A percentile compares a stretch with the other conserved stretches of the same genome.
phyloP scores from a whole-genome alignment of 2,888 invertebrate species.

The Dolichomitus sp. region DNA sequence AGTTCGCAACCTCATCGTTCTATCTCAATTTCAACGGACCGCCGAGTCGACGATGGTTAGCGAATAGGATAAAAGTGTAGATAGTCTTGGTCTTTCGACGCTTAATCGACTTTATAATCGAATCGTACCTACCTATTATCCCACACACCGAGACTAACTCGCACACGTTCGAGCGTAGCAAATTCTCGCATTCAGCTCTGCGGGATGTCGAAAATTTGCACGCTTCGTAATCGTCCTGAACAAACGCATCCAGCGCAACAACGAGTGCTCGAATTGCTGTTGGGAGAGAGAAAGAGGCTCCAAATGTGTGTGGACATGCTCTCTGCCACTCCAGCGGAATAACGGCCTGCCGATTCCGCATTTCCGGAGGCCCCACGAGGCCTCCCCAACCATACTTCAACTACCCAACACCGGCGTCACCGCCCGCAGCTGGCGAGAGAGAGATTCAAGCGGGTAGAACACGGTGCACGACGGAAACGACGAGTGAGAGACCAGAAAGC shows the following conservation, averaged over 20 bases:
- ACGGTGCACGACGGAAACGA: slow-evolving; percentile 6
- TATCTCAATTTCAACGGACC: slow-evolving; percentile 6
- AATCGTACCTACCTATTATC: slow-evolving; percentile 26
- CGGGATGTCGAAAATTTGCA: background rate
- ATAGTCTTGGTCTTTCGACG: slow-evolving; percentile 7
- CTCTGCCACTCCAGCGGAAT: background rate
- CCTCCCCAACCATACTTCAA: slow-evolving; percentile 38
- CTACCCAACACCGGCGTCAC: slow-evolving; percentile 29
- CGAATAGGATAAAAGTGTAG: slow-evolving; percentile 7
- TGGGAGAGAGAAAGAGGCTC: background rate
- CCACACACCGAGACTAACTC: background rate
- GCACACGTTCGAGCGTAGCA: background rate
- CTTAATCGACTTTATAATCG: slow-evolving; percentile 39
- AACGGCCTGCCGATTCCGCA: slow-evolving; percentile 43
- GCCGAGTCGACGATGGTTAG: background rate
- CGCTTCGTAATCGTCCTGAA: slow-evolving; percentile 20
- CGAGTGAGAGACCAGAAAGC: slow-evolving; percentile 15
- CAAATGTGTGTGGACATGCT: slow-evolving; percentile 3
- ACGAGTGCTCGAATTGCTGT: background rate
- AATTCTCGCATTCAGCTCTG: slow-evolving; percentile 6
- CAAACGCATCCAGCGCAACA: slow-evolving; percentile 15
- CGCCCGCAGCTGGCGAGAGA: background rate
- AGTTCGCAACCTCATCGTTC: slow-evolving; percentile 8
- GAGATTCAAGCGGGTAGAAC: slow-evolving; percentile 7
- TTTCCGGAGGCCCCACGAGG: slow-evolving; percentile 50